These are phyloP conservation scores for Gopherus flavomarginatus DNA, from an alignment of 2,113 vertebrate species.

Conservation along the genomic window DNA sequence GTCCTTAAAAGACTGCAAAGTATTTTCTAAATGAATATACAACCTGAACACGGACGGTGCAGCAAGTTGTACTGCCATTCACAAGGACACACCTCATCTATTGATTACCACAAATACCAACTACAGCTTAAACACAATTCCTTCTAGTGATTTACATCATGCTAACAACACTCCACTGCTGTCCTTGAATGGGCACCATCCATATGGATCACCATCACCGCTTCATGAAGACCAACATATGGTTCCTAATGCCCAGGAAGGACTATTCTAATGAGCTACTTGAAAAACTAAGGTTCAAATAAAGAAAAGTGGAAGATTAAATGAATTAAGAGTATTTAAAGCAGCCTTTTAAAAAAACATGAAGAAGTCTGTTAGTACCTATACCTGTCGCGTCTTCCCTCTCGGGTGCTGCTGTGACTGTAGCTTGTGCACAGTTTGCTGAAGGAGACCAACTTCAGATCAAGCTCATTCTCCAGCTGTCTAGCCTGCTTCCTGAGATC, in stretches of 20 bases:
- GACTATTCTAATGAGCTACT: accelerated
- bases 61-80: accelerated
- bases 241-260: accelerated
- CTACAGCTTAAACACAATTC: not conserved
- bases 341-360: constrained; percentile 17
- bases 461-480: constrained; percentile 97
- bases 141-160: accelerated
- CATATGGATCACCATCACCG: accelerated
- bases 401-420: constrained; percentile 84
- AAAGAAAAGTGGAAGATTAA: not conserved
- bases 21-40: not conserved
- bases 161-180: accelerated
- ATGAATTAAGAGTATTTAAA: accelerated
- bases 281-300: accelerated
- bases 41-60: accelerated
- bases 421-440: constrained; percentile 98
- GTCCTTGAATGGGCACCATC: no score
- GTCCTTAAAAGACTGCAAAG: not conserved
- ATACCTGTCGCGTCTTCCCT: constrained; percentile 95
- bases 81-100: accelerated
- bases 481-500: constrained; percentile 97
- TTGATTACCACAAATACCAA: accelerated
- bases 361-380: constrained; percentile 79
- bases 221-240: accelerated
- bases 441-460: constrained; percentile 97